phyloP scores from a whole-genome alignment of 2,888 invertebrate genomes.

The Leucozona laternaria region DNA sequence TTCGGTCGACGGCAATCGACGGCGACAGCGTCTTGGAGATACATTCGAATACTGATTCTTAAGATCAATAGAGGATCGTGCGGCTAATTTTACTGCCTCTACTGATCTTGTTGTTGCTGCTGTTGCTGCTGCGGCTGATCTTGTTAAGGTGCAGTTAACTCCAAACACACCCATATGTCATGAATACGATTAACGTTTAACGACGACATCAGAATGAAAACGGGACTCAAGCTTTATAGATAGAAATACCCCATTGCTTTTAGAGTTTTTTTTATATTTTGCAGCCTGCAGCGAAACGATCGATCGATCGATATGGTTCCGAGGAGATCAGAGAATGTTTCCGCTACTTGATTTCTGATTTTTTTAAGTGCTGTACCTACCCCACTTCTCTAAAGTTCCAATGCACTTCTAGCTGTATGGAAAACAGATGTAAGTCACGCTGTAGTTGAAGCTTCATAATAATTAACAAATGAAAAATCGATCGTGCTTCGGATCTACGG shows the following conservation, averaged over 20 bases:
- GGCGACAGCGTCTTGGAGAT: constrained; percentile 18
- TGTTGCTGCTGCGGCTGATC: constrained; percentile 49
- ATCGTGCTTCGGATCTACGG: constrained; percentile 46
- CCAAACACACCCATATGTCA: constrained; percentile 75
- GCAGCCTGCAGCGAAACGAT: constrained; percentile 17
- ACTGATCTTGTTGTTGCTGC: constrained; percentile 17
- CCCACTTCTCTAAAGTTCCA: constrained; percentile 32
- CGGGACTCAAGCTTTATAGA: constrained; percentile 15
- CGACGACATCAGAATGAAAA: constrained; percentile 25
- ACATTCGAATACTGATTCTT: constrained; percentile 48
- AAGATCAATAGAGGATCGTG: constrained; percentile 61
- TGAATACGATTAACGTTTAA: constrained; percentile 70
- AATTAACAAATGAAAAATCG: constrained; percentile 58
- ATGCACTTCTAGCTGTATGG: constrained; percentile 1
- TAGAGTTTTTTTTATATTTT: constrained; percentile 9
- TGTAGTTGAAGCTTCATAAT: constrained; percentile 37
- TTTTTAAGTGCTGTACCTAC: constrained; percentile 31
- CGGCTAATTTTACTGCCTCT: constrained; percentile 23
- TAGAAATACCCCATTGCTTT: constrained; percentile 28
- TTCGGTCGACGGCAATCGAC: neutral
- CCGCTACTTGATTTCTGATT: constrained; percentile 63
- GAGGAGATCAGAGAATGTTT: constrained; percentile 62
- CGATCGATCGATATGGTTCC: constrained; percentile 43
- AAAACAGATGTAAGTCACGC: constrained; percentile 73
- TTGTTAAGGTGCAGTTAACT: constrained; percentile 73